Base-by-base conservation (phyloP, 2,888 invertebrate species). In the Bombylius major region DNA sequence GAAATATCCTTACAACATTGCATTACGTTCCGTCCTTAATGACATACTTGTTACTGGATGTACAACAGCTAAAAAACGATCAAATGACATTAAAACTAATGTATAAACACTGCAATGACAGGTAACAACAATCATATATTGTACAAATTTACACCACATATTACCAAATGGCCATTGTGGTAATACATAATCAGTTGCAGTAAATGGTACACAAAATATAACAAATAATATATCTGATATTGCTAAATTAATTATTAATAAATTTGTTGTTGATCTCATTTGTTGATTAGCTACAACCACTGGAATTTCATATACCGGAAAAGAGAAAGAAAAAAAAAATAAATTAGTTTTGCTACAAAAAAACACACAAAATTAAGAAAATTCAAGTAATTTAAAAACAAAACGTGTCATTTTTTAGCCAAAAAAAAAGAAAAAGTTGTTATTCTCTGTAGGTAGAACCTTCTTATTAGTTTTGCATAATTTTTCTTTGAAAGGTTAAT, bases 51-150 rank as follows among this genome's bases (percentile, higher is more conserved):
- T 82, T 62, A 95, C 88, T 5, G 95, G 94, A 71, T 92, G 91
- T 3, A 94, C 94, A 4, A 96, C 95, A 39, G 95, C 95, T 72
- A 96, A 80, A 70, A 90, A 96, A 61, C 87, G 79, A 73, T 96
- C 95, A 56, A 94, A 75, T 7, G 92, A 92, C 94, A 96, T 95
- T 60, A 95, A 80, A 1, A 95, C 93, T 51, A 96, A 77, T 0
- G 94, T 95, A 75, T 94, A 95, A 6, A 95, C 92, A 65, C 92
- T 92, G 56, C 90, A 91, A 69, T 92, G 94, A 36, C 93, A 94
- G 33, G 92, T 92, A 46, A 93, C 92, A 58, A 91, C 89, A 62
- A 91, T 89, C 69, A 93, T 82, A 69, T 94, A 95, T 71, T 94
- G 92, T 12, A 92, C 75, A 61, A 74, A 71, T 75, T 89, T 89